A percentile compares a stretch with the other conserved stretches of the same genome.
Conservation (phyloP, 2,888 invertebrate genomes). For the Ellobium chinense region DNA sequence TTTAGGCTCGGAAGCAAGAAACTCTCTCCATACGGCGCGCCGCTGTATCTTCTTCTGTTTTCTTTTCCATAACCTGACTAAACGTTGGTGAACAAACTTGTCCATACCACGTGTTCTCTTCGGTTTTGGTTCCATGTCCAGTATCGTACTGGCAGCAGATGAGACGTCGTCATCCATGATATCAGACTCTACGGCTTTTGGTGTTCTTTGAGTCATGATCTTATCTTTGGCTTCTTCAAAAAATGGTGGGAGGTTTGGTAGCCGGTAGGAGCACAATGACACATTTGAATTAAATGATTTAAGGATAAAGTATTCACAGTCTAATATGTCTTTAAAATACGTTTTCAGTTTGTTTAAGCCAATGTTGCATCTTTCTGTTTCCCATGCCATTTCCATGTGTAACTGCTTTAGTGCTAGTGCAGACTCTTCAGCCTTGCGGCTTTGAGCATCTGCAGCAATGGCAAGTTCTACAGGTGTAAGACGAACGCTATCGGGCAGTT, state of each 20-base stretch:
- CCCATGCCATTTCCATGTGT: slow-evolving; percentile 30
- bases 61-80: slow-evolving; percentile 37
- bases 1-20: slow-evolving; percentile 40
- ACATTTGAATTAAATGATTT: slow-evolving; percentile 32
- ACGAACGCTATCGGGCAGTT: slow-evolving; percentile 33
- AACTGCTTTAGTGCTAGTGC: slow-evolving; percentile 4
- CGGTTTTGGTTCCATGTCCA: slow-evolving; percentile 4
- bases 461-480: slow-evolving; percentile 20
- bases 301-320: slow-evolving; percentile 22
- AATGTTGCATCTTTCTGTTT: slow-evolving; percentile 25
- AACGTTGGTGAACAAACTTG: slow-evolving; percentile 36
- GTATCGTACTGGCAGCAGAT: not conserved
- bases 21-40: slow-evolving; percentile 29
- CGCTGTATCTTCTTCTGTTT: slow-evolving; percentile 31
- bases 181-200: slow-evolving; percentile 24
- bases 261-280: slow-evolving; percentile 25
- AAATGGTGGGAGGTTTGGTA: slow-evolving; percentile 19
- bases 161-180: slow-evolving; percentile 17
- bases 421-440: not conserved
- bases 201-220: slow-evolving; percentile 30
- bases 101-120: slow-evolving; percentile 28
- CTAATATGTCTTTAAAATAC: slow-evolving; percentile 4
- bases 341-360: slow-evolving; percentile 26
- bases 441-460: slow-evolving; percentile 8
- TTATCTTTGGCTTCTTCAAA: slow-evolving; percentile 34